A percentile compares a stretch with the other conserved stretches of the same genome.
These are phyloP conservation scores for Lepilemur ruficaudatus DNA, from an alignment of 2,797 vertebrate species.

Conservation along the genomic window DNA sequence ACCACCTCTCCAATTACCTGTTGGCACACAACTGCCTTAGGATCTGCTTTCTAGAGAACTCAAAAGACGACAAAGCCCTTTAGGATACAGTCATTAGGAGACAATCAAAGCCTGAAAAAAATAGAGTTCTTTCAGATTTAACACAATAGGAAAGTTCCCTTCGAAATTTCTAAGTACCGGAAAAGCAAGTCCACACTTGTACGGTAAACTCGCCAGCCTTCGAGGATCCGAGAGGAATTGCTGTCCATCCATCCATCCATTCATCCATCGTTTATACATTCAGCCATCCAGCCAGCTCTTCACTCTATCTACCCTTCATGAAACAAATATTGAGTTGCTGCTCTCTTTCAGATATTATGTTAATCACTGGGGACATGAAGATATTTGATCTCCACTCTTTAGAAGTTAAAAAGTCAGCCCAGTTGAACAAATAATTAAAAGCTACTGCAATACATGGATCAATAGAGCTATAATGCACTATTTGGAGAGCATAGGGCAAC, in stretches of 20 bases:
- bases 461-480: not conserved
- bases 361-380: not conserved
- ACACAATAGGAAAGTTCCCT: not conserved
- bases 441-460: not conserved
- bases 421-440: slow-evolving; percentile 24
- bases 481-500: not conserved
- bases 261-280: not conserved
- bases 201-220: not conserved
- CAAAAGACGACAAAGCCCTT: not conserved
- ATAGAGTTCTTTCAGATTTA: not conserved
- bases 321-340: slow-evolving; percentile 6
- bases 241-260: not conserved
- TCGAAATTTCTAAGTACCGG: not conserved
- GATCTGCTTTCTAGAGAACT: not conserved
- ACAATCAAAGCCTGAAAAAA: not conserved
- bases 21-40: not conserved
- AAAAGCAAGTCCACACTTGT: not conserved
- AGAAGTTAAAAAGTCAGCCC: slow-evolving; percentile 17
- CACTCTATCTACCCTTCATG: not conserved
- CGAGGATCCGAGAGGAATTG: not conserved
- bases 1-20: not conserved
- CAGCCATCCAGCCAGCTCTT: not conserved
- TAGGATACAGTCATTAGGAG: not conserved
- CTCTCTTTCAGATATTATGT: slow-evolving; percentile 5
- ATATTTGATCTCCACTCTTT: not conserved